These are phyloP conservation scores for Bicyclus anynana DNA, from an alignment of 1,140 invertebrate species.

Conservation along the genomic window DNA sequence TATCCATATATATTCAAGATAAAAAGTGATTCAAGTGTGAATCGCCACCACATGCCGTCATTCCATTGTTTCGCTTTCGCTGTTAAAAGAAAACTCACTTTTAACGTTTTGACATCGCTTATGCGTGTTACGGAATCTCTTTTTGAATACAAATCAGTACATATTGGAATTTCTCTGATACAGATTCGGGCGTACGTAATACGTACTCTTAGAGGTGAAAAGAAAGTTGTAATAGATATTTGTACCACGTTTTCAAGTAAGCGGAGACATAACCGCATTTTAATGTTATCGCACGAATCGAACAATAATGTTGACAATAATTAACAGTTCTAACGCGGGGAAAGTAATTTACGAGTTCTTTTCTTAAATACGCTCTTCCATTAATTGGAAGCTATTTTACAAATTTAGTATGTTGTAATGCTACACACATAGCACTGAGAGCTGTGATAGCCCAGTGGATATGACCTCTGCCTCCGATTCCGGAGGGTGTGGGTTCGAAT, in stretches of 20 bases:
- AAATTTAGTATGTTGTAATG: no score
- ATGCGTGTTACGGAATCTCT: conserved; percentile 45
- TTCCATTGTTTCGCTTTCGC: conserved; percentile 53
- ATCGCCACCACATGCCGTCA: conserved; percentile 11
- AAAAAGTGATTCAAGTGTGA: conserved; percentile 13
- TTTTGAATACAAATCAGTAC: conserved; percentile 59
- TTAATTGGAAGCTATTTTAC: no score
- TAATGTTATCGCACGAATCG: conserved; percentile 1
- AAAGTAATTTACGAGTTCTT: not conserved
- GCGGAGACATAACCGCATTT: conserved; percentile 13
- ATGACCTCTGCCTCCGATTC: no score
- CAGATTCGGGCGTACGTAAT: conserved; percentile 48
- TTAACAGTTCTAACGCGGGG: not conserved
- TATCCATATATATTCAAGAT: not conserved
- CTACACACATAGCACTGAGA: no score
- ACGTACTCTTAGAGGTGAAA: conserved; percentile 42
- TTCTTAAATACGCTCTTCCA: not conserved
- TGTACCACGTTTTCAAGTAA: conserved; percentile 27
- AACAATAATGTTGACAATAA: not conserved
- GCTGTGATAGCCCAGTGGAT: no score
- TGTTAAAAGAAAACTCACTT: conserved; percentile 41
- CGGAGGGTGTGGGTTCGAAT: no score
- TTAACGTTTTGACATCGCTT: conserved; percentile 45
- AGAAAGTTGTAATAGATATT: conserved; percentile 55
- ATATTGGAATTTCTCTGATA: conserved; percentile 61